Base-by-base conservation (phyloP, 1,140 invertebrate species). In the Rhynchophorus ferrugineus region DNA sequence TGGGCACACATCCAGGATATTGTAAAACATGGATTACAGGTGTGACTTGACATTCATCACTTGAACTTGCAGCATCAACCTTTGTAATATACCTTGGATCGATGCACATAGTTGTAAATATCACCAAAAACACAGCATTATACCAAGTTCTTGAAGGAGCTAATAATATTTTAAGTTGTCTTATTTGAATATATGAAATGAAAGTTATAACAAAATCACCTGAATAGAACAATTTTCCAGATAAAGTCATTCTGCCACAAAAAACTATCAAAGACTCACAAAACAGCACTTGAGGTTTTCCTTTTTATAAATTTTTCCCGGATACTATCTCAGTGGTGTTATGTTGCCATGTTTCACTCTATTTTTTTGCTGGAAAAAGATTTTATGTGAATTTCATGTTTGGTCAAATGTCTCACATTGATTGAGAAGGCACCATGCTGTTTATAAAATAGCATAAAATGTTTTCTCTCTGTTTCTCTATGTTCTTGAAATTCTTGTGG, bases 1-100 rank as follows among this genome's bases (percentile, higher is more conserved):
- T 93, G 14, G 91, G 89, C 18, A 91, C 81, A 74, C 91, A 95
- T 22, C 91, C 91, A 2, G 89, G 86, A 71, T 92, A 89, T 69
- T 92, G 87, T 5, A 95, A 74, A 1, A 93, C 85, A 69, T 95
- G 91, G 49, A 94, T 89, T 17, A 95, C 91, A 1, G 89, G 89
- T 14, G 89, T 91, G 43, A 94, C 80, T 70, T 91, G 83, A 64
- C 91, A 95, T 68, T 93, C 89, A 65, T 93, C 90, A 0, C 79
- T 78, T 61, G 69, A 61, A 63, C 71, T 63, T 8, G 74, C 65
- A 34, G 69, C 73, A 51, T 61, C 57, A 5, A 62, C 58, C 14
- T 42, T 45, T 20, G 48, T 35, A 16, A 36, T 56, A 8, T 64
- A 43, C 49, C 50, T 55, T 6, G 66, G 63, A 49, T 68, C 60